Base-by-base conservation (phyloP, 64 coral and sea anemone species). In the Hydrozoanthus tunicans region DNA sequence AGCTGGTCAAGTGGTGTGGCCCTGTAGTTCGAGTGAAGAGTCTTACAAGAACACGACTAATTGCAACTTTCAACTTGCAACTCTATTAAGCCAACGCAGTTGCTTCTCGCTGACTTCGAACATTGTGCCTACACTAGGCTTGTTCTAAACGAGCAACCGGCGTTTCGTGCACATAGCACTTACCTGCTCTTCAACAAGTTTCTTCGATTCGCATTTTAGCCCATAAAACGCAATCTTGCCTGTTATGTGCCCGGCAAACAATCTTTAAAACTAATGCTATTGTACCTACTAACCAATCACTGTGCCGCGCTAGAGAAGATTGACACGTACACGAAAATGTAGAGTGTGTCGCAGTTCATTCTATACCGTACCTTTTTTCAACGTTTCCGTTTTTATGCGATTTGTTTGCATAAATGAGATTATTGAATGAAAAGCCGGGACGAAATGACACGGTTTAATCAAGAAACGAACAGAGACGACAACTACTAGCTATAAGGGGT, bases 171-270 rank as follows among this genome's bases (percentile, higher is more conserved):
- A 5, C 26, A 11, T 51, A 58, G 3, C 17, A 32, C 84, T 88
- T 73, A 74, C 68, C 84, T 88, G 58, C 13, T 4, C 56, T 88
- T 72, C 23, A 17, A 72, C n/a, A 14, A 13, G 67, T 25, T 73
- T 58, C 69, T 59, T 88, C 53, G 69, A 24, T 23, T 88, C 69
- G 23, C 84, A 88, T 88, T 88, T 88, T 88, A 88, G 84, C 68
- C 56, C 25, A 58, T 6, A 73, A 88, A 88, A 73, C 32, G 74
- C 69, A 60, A 11, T 56, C 69, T 88, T 25, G 6, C 20, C 84
- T 88, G 84, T 61, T 32, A 60, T 88, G 84, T 58, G 55, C 84
- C 84, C 84, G 68, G 56, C 55, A 72, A 88, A 88, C 67, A 60
- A 62, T 24, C 84, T 73, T 74, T 51, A 74, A 73, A 88, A 88